These are phyloP conservation scores for Platynereis dumerilii DNA, from an alignment of 2,888 invertebrate genomes.

Conservation along the genomic window DNA sequence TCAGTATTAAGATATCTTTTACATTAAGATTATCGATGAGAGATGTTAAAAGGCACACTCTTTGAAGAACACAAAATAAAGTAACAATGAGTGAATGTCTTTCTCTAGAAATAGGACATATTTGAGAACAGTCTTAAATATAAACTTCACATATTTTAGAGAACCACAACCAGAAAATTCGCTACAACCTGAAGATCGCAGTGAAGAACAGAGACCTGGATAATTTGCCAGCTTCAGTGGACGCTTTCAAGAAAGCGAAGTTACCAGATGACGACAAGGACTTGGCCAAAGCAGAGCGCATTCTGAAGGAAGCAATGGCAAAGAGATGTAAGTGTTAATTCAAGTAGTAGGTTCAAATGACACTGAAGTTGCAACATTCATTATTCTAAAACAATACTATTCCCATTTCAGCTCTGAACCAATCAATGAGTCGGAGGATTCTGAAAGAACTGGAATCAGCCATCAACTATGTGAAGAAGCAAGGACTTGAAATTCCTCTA, in stretches of 20 bases:
- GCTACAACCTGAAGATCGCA: constrained; percentile 79
- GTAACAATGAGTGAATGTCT: too few species aligned
- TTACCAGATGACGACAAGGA: constrained; percentile 59
- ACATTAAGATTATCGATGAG: too few species aligned
- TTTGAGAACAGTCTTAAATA: too few species aligned
- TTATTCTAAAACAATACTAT: too few species aligned
- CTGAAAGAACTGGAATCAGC: constrained; percentile 54
- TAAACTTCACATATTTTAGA: too few species aligned
- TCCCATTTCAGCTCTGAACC: constrained; percentile 44
- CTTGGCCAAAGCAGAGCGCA: constrained; percentile 51
- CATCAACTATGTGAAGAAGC: constrained; percentile 51
- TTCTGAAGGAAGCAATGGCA: constrained; percentile 52
- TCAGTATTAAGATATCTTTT: too few species aligned
- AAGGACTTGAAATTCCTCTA: constrained; percentile 54
- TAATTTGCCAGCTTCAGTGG: constrained; percentile 51
- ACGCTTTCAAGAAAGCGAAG: constrained; percentile 55
- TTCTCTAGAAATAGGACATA: too few species aligned
- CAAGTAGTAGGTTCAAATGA: too few species aligned
- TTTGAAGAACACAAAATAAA: too few species aligned
- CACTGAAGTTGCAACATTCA: too few species aligned
- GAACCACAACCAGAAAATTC: constrained; percentile 78
- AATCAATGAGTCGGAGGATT: constrained; percentile 52
- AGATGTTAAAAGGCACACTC: too few species aligned
- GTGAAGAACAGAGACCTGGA: constrained; percentile 52
- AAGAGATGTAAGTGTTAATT: constrained; percentile 48